Conservation (phyloP, 2,113 vertebrate genomes). For the Ascaphus truei region DNA sequence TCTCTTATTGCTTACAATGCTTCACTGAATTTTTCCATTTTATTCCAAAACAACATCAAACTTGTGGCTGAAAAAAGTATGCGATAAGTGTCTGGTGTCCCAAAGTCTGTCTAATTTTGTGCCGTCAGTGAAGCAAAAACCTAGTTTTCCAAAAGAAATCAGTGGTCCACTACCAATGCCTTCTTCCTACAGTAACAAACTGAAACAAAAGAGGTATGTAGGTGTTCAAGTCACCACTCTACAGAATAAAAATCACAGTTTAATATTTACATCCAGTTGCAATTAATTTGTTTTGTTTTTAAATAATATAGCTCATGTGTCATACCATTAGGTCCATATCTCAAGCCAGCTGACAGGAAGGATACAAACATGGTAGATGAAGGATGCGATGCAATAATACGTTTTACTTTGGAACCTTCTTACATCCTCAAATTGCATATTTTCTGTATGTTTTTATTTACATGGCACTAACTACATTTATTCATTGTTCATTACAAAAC, state of each 20-base stretch:
- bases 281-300: neutral
- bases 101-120: neutral
- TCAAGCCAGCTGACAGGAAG: no score
- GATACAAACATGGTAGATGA: no score
- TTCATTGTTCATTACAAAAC: no score
- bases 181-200: neutral
- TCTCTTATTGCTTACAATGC: neutral
- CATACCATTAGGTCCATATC: no score
- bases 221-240: neutral
- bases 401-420: no score
- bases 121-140: neutral
- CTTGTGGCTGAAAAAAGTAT: neutral
- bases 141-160: slow-evolving; percentile 1
- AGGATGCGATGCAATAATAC: no score
- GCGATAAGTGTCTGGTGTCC: slow-evolving; percentile 9
- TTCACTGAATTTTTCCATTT: neutral
- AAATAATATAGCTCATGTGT: no score
- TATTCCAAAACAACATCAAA: slow-evolving; percentile 3
- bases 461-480: no score
- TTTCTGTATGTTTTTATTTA: no score
- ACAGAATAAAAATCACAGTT: neutral
- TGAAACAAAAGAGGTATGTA: neutral
- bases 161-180: neutral
- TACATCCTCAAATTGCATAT: no score
- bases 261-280: neutral